These are phyloP conservation scores for Ennomos quercinarius DNA, from an alignment of 2,888 invertebrate genomes.

Conservation along the genomic window DNA sequence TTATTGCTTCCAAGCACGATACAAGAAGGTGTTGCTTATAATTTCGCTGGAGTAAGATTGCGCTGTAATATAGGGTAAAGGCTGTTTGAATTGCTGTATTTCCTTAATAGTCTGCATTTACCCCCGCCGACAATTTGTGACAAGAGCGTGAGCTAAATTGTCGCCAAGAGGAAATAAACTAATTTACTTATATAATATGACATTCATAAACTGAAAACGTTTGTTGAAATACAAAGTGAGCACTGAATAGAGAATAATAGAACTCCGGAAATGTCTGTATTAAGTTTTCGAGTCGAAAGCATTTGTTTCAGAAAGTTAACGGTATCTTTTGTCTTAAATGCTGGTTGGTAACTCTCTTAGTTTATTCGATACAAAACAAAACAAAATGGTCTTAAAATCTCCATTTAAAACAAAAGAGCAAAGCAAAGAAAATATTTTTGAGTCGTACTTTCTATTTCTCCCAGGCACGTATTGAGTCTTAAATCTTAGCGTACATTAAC, in stretches of 20 bases:
- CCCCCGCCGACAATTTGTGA: slow-evolving; percentile 83
- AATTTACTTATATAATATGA: slow-evolving; percentile 81
- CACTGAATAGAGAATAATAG: slow-evolving; percentile 51
- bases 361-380: neutral
- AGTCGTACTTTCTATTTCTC: slow-evolving; percentile 48
- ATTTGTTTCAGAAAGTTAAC: slow-evolving; percentile 4
- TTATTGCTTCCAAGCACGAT: slow-evolving; percentile 78
- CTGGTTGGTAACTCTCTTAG: neutral
- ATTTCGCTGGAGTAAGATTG: slow-evolving; percentile 81
- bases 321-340: neutral
- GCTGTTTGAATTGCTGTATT: slow-evolving; percentile 83
- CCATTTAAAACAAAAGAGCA: slow-evolving; percentile 35
- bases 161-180: slow-evolving; percentile 84
- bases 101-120: slow-evolving; percentile 85
- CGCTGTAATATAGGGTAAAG: slow-evolving; percentile 82
- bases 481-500: slow-evolving; percentile 75
- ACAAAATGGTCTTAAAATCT: slow-evolving; percentile 12
- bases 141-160: slow-evolving; percentile 83
- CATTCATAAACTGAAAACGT: slow-evolving; percentile 68
- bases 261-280: slow-evolving; percentile 39
- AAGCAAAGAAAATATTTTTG: slow-evolving; percentile 49
- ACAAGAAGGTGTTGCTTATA: slow-evolving; percentile 83
- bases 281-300: slow-evolving; percentile 12
- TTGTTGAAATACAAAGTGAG: slow-evolving; percentile 64
- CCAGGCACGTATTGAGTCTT: slow-evolving; percentile 74